phyloP scores from a whole-genome alignment of 2,888 invertebrate species.

The Scaeva pyrastri region DNA sequence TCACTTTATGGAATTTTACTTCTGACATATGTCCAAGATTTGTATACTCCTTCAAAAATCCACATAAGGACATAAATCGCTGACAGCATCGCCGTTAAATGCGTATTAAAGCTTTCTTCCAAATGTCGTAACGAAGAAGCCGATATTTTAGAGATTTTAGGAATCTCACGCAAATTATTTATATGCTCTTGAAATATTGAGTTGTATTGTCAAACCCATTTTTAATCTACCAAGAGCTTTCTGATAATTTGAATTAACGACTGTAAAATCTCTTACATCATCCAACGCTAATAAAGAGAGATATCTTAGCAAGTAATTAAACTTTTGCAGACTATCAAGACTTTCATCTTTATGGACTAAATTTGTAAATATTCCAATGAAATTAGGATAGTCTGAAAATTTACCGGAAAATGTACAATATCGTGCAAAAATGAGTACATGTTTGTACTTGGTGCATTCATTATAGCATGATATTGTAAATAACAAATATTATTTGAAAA shows the following conservation, averaged over 20 bases:
- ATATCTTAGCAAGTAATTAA: constrained; percentile 34
- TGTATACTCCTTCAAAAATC: too few relatives aligned
- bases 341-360: constrained; percentile 64
- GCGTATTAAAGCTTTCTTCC: constrained; percentile 24
- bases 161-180: constrained; percentile 5
- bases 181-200: constrained; percentile 17
- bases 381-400: constrained; percentile 71
- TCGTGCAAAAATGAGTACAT: too few relatives aligned
- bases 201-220: background rate
- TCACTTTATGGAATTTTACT: too few relatives aligned
- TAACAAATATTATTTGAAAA: too few relatives aligned
- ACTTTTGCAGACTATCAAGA: constrained; percentile 45
- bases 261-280: constrained; percentile 4
- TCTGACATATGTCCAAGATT: too few relatives aligned
- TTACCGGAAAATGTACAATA: constrained; percentile 67
- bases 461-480: too few relatives aligned
- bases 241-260: constrained; percentile 12
- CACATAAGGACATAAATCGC: too few relatives aligned
- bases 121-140: background rate
- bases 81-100: constrained; percentile 26
- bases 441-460: too few relatives aligned
- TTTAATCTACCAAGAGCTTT: constrained; percentile 4
- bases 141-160: constrained; percentile 18
- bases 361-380: constrained; percentile 64
- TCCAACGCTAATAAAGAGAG: constrained; percentile 12